Percentiles rank a stretch among this genome's conserved stretches.
Evolutionary conservation across 2,888 invertebrate genomes (phyloP).

Genomic region (Drosophila buzzatii): DNA sequence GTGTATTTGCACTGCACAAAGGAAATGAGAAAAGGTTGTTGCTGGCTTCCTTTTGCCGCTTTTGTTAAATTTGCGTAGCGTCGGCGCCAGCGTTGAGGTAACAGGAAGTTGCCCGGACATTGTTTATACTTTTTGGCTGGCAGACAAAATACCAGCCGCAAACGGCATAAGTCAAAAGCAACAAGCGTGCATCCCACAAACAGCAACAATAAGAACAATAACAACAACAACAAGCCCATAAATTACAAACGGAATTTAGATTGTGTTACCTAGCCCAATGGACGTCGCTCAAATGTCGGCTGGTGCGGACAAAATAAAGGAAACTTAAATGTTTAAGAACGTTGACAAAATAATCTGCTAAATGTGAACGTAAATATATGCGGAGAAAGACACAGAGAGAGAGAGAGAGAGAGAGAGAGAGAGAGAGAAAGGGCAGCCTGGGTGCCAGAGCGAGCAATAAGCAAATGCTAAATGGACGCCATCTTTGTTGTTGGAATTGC

Average conservation of each 20-base stretch:
- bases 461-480: conserved; percentile 54
- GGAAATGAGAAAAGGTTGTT: conserved; percentile 80
- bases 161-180: conserved; percentile 35
- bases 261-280: conserved; percentile 63
- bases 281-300: conserved; percentile 43
- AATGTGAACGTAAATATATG: conserved; percentile 56
- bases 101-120: conserved; percentile 70
- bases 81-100: conserved; percentile 53
- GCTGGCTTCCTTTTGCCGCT: conserved; percentile 64
- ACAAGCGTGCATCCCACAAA: conserved; percentile 13
- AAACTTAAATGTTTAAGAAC: conserved; percentile 67
- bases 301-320: conserved; percentile 11
- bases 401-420: background rate
- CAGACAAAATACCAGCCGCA: conserved; percentile 47
- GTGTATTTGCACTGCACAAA: conserved; percentile 25
- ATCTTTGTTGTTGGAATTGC: conserved; percentile 43
- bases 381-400: background rate
- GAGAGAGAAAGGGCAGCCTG: background rate
- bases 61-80: conserved; percentile 63
- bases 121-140: conserved; percentile 60
- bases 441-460: conserved; percentile 34
- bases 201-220: conserved; percentile 15
- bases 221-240: conserved; percentile 43
- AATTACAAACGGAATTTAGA: conserved; percentile 74
- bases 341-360: conserved; percentile 74